phyloP scores from a whole-genome alignment of 2,797 vertebrate genomes.

The Agapornis canus region DNA sequence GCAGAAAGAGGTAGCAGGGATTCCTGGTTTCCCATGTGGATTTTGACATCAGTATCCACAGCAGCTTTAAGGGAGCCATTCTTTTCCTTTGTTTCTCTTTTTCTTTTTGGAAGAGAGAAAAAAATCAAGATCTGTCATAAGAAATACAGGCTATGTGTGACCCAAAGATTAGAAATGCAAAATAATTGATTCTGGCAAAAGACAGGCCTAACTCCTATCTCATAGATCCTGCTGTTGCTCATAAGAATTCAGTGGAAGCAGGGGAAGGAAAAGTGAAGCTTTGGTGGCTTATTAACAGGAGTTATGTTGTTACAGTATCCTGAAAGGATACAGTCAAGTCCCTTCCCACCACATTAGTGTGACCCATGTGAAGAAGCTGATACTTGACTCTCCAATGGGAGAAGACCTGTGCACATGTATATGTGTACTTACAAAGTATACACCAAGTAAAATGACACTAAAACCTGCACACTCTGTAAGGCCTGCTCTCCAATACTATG shows the following conservation, averaged over 20 bases:
- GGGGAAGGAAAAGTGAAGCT: not conserved
- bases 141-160: not conserved
- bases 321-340: not conserved
- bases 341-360: not conserved
- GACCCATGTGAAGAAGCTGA: not conserved
- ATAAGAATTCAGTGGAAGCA: not conserved
- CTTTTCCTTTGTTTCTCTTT: not conserved
- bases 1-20: not conserved
- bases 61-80: not conserved
- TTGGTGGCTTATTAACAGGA: not conserved
- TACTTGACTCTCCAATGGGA: fast-evolving
- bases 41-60: not conserved
- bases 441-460: not conserved
- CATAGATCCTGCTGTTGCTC: not conserved
- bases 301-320: not conserved
- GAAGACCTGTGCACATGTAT: not conserved
- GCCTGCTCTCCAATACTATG: not conserved
- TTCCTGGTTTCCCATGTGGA: not conserved
- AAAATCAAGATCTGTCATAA: not conserved
- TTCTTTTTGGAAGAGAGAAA: not conserved
- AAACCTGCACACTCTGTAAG: not conserved
- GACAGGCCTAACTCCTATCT: not conserved
- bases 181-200: not conserved
- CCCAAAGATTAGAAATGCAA: not conserved
- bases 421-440: not conserved